These are phyloP conservation scores for Eulemur albifrons DNA, from an alignment of 2,797 vertebrate species.

Conservation along the genomic window DNA sequence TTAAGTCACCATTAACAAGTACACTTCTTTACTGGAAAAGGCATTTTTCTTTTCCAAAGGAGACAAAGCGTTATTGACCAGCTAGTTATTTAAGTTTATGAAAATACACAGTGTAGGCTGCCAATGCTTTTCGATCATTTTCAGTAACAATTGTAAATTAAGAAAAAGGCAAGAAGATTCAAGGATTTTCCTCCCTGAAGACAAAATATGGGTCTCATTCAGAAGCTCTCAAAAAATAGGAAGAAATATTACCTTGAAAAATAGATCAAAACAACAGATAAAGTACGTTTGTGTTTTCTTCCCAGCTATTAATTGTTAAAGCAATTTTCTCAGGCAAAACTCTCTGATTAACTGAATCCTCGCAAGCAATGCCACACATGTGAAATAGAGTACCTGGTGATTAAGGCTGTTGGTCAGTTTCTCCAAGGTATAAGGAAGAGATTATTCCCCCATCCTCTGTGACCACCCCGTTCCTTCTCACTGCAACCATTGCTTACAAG, in stretches of 20 bases:
- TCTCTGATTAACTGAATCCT: background rate
- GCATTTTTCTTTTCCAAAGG: constrained; percentile 53
- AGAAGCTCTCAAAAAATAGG: background rate
- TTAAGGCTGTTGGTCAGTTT: background rate
- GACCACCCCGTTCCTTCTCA: background rate
- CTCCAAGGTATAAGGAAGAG: background rate
- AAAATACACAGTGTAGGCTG: background rate
- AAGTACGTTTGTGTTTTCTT: background rate
- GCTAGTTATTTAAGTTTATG: background rate
- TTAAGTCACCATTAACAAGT: constrained; percentile 65
- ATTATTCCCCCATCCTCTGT: accelerated
- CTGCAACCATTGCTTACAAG: background rate
- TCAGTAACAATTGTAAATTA: background rate
- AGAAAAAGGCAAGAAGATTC: background rate
- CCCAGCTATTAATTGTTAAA: background rate
- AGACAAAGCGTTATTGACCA: constrained; percentile 52
- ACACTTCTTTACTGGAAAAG: constrained; percentile 44
- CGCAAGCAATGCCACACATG: accelerated
- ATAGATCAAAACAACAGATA: background rate
- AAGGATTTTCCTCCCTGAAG: background rate
- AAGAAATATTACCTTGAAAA: constrained; percentile 5
- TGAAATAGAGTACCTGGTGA: background rate
- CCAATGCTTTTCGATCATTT: background rate
- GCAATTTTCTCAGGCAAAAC: background rate
- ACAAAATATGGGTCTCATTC: background rate